phyloP scores from a whole-genome alignment of 2,113 vertebrate genomes.

The Podarcis cretensis region DNA sequence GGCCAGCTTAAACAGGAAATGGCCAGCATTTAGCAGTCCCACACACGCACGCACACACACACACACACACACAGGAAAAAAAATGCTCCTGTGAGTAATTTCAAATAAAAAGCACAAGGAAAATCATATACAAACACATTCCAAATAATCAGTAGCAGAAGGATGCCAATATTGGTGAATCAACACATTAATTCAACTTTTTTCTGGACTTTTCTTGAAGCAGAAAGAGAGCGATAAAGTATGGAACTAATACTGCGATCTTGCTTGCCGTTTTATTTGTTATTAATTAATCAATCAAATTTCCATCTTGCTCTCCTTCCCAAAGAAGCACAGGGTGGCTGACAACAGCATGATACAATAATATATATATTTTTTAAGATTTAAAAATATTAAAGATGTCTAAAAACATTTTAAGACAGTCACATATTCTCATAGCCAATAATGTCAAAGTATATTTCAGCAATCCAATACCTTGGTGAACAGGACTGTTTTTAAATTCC shows the following conservation, averaged over 20 bases:
- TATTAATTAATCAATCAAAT: too few species aligned
- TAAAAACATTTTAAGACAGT: too few species aligned
- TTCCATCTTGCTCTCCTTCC: too few species aligned
- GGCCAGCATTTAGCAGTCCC: constrained; percentile 4
- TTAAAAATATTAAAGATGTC: too few species aligned
- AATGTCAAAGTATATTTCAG: too few species aligned
- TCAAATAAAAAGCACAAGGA: constrained; percentile 24
- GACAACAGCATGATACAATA: too few species aligned
- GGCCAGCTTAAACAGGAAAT: constrained; percentile 21
- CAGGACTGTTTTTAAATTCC: too few species aligned
- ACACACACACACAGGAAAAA: neutral
- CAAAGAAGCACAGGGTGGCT: too few species aligned
- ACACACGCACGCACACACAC: neutral
- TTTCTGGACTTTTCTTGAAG: constrained; percentile 12
- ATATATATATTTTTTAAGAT: too few species aligned
- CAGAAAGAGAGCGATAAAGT: constrained; percentile 26
- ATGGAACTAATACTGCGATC: neutral
- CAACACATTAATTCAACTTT: constrained; percentile 41
- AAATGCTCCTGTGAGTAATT: constrained; percentile 21
- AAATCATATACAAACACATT: constrained; percentile 28
- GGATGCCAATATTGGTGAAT: constrained; percentile 35
- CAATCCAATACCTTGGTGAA: too few species aligned
- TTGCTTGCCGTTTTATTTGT: too few species aligned
- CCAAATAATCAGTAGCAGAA: constrained; percentile 25
- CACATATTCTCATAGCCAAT: too few species aligned